Conservation (phyloP, 92 coral and sea anemone species). For the Anthopleura xanthogrammica region DNA sequence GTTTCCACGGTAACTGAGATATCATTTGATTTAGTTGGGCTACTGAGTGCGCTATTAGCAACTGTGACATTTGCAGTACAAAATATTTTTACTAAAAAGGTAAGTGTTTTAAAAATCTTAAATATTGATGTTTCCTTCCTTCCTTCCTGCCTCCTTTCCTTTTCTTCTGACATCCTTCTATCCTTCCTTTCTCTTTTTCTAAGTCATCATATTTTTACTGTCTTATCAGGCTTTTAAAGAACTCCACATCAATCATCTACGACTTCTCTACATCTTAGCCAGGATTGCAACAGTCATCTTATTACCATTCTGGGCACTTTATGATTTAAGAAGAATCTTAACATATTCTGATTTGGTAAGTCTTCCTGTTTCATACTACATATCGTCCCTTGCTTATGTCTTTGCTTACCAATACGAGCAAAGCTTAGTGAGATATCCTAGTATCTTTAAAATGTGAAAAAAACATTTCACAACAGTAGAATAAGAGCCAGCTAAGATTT, state of each 20-base stretch:
- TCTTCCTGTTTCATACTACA: background rate
- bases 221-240: slow-evolving; percentile 77
- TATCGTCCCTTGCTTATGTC: too few species aligned
- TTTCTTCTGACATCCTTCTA: background rate
- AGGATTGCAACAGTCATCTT: slow-evolving; percentile 68
- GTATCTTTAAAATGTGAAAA: too few species aligned
- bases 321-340: slow-evolving; percentile 73
- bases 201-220: background rate
- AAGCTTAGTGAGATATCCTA: too few species aligned
- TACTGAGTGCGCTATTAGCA: slow-evolving; percentile 83
- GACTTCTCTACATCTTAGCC: slow-evolving; percentile 75
- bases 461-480: background rate
- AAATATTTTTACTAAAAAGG: slow-evolving; percentile 96
- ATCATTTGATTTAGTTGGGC: slow-evolving; percentile 85
- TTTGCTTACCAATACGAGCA: too few species aligned
- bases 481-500: too few species aligned
- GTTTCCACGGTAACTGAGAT: slow-evolving; percentile 92
- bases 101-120: slow-evolving; percentile 20
- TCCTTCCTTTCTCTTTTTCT: background rate
- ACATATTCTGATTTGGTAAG: slow-evolving; percentile 79
- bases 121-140: background rate
- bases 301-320: slow-evolving; percentile 88
- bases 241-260: slow-evolving; percentile 83
- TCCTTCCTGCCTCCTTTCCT: background rate
- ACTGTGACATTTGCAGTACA: slow-evolving; percentile 88